Evolutionary conservation across 2,888 invertebrate genomes (phyloP).

Genomic region (Lithophane leautieri): DNA sequence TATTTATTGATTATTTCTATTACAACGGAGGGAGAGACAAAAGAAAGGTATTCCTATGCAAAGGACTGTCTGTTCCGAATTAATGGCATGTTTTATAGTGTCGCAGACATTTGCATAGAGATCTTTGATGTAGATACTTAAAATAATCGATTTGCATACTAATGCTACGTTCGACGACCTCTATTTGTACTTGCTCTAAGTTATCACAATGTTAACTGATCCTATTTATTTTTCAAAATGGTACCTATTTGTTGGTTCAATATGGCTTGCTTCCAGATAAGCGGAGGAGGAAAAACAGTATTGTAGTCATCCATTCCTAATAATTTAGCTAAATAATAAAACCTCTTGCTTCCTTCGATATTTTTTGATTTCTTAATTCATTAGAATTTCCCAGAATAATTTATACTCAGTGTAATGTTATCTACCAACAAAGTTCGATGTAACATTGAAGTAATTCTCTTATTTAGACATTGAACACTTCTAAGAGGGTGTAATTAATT

Average conservation of each 20-base stretch:
- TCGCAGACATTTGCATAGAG: slow-evolving; percentile 53
- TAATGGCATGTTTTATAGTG: slow-evolving; percentile 62
- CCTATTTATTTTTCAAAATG: slow-evolving; percentile 25
- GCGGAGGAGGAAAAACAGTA: not conserved
- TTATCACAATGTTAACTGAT: slow-evolving; percentile 29
- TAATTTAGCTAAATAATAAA: not conserved
- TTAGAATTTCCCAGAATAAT: slow-evolving; percentile 23
- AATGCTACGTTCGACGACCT: slow-evolving; percentile 37
- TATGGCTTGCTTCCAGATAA: not conserved
- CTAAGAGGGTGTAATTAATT: slow-evolving; percentile 51
- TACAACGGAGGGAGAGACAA: slow-evolving; percentile 60
- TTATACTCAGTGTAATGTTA: slow-evolving; percentile 28
- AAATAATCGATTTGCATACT: slow-evolving; percentile 62
- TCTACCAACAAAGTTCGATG: slow-evolving; percentile 32
- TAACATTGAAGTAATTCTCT: slow-evolving; percentile 32
- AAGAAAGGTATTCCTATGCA: slow-evolving; percentile 66
- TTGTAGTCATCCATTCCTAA: not conserved
- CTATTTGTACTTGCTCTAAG: slow-evolving; percentile 47
- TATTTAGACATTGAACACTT: slow-evolving; percentile 40
- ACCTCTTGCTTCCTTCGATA: not conserved
- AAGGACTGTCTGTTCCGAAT: slow-evolving; percentile 59
- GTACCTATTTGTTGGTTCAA: not conserved
- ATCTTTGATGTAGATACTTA: slow-evolving; percentile 61
- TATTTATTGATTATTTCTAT: slow-evolving; percentile 70
- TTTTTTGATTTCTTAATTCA: slow-evolving; percentile 12